Base-by-base conservation (phyloP, 35 echinoderm and acorn worm species). In the Heliocidaris erythrogramma region DNA sequence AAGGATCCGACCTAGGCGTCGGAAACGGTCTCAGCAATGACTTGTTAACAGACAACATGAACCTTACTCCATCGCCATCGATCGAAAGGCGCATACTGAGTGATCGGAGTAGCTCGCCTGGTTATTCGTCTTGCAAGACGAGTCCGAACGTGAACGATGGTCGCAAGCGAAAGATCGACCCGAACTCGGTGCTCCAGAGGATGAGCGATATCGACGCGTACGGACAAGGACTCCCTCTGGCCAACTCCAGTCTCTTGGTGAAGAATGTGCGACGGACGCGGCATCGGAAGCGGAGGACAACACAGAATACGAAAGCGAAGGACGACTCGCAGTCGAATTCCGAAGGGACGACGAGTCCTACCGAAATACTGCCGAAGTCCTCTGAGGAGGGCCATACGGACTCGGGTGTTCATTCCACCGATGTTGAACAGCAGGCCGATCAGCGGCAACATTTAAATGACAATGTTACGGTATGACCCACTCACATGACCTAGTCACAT, bases 191-290 rank as follows among this genome's bases (percentile, higher is more conserved):
- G 6, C 93, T 90, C 0, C 89, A 92, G 49, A 69, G 96, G 48
- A 94, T 96, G 89, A 96, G 96, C 49, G 96, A 96, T 47, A 96
- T 96, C 24, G 96, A 96, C 47, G 96, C 96, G 13, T 96, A 96
- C 87, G 96, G 96, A 9, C 94, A 96, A 59, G 96, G 96, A 4
- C 48, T 96, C 32, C 96, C 96, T 1, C 94, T 96, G 9, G 93
- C 94, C 5, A 89, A 95, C 48, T 65, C 96, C 27, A 94, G 91
- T 14, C 61, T 85, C 48, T 50, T 96, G 78, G 94, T 94, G 49
- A 93, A 95, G 29, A 95, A 96, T 13, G 94, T 96, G 89, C 94
- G 96, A 17, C 86, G 94, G 13, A 53, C 94, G 85, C 86, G 94
- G 60, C 16, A 90, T n/a, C 56, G 59, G 8, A 85, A 95, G 30